Evolutionary conservation across 2,888 invertebrate species (phyloP).

Genomic region (Amphipyra tragopoginis): DNA sequence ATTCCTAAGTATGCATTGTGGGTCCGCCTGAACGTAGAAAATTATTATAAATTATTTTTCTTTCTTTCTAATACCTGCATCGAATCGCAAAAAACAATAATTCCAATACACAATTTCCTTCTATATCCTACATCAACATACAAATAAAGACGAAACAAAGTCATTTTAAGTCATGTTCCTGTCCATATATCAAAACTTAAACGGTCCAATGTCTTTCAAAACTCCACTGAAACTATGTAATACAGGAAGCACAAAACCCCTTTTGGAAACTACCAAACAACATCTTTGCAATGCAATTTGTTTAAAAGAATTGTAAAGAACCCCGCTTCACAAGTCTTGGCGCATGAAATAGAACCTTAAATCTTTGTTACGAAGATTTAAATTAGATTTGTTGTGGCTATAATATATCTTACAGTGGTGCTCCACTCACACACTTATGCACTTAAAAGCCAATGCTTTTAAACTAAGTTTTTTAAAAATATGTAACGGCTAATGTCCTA

Average conservation of each 20-base stretch:
- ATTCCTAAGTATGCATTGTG: too few species aligned
- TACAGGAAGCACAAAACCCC: conserved; percentile 60
- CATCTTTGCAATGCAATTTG: conserved; percentile 74
- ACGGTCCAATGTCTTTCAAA: conserved; percentile 58
- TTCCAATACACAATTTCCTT: too few species aligned
- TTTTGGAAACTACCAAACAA: conserved; percentile 69
- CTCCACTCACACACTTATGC: conserved; percentile 44
- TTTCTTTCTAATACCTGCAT: too few species aligned
- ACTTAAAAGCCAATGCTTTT: conserved; percentile 49
- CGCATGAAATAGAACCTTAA: conserved; percentile 52
- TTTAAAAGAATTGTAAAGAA: conserved; percentile 72
- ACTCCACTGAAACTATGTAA: conserved; percentile 57
- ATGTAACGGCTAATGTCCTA: conserved; percentile 31
- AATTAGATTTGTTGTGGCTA: conserved; percentile 27
- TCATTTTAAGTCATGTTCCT: conserved; percentile 43
- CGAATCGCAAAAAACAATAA: too few species aligned
- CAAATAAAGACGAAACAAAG: conserved; percentile 29
- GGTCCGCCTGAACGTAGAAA: too few species aligned
- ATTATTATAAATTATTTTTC: too few species aligned
- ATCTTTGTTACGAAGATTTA: conserved; percentile 36
- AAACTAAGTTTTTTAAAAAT: conserved; percentile 41
- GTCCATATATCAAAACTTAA: conserved; percentile 59
- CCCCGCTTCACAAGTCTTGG: conserved; percentile 42
- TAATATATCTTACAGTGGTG: conserved; percentile 49
- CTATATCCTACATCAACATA: background rate